Base-by-base conservation (phyloP, 2,888 invertebrate species). In the Standfussiana lucernea region DNA sequence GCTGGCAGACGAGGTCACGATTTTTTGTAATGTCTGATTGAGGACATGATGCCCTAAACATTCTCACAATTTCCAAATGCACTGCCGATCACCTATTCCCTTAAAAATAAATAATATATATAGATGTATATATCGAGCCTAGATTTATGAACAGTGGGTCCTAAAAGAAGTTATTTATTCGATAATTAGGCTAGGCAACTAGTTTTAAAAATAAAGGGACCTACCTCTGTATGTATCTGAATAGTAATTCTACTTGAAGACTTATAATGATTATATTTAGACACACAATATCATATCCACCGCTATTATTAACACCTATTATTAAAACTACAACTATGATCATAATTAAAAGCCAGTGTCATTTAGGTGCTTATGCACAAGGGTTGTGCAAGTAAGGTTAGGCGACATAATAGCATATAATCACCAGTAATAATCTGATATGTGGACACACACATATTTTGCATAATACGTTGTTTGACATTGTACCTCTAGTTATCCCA, bases 361-460 rank as follows among this genome's bases (percentile, higher is more conserved):
- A 86, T 88, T 90, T 89, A 85, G 66, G 77, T 72, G 56, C 76
- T 65, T 65, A 79, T 56, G 62, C 62, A 80, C 72, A 82, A 88
- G 87, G 85, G 80, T 86, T 83, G 85, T 86, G 68, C 84, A 77
- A 84, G 86, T 90, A 90, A 91, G 91, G 91, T 86, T 90, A 89
- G 75, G 82, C 82, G 83, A 82, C 85, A 81, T 89, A 90, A 90
- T 89, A 68, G 77, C 87, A 53, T 86, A 78, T 90, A 90, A 90
- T 90, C 62, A 84, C 82, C 68, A 72, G 80, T 84, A 83, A 85
- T 88, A 84, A 72, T 80, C 74, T 79, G 72, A 80, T 84, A 79
- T 87, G 84, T 80, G 84, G 83, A 70, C 89, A 85, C 79, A 85
- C 81, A 85, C 86, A 89, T 86, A 83, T 86, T 91, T 88, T 90